A percentile compares a stretch with the other conserved stretches of the same genome.
phyloP scores from a whole-genome alignment of 2,888 invertebrate genomes.

The Limnephilus auricula region DNA sequence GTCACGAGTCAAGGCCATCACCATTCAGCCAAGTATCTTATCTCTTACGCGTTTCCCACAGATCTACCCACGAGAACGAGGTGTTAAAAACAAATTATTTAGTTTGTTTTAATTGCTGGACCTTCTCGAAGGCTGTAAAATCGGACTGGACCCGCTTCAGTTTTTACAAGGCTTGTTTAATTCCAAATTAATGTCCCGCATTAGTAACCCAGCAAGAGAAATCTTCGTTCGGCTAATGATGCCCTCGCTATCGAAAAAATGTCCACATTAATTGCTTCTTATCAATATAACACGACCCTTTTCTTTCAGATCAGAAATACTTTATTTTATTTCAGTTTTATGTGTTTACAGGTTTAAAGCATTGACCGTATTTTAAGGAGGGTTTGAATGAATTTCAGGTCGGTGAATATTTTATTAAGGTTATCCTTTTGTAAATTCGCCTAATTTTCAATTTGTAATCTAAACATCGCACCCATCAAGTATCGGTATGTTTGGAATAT shows the following conservation, averaged over 20 bases:
- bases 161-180: conserved; percentile 43
- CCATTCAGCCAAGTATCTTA: not conserved
- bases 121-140: not conserved
- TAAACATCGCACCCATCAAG: not conserved
- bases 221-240: conserved; percentile 20
- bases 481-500: not conserved
- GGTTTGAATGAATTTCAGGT: not conserved
- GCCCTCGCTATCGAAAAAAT: conserved; percentile 22
- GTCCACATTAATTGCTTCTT: conserved; percentile 42
- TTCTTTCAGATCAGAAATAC: conserved; percentile 27
- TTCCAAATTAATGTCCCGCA: conserved; percentile 57
- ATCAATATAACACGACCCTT: conserved; percentile 21
- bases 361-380: not conserved
- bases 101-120: conserved; percentile 19
- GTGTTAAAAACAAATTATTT: conserved; percentile 21
- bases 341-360: not conserved
- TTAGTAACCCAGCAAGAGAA: conserved; percentile 44
- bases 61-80: not conserved
- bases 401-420: not conserved
- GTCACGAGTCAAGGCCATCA: not conserved
- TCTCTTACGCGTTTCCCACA: conserved; percentile 2
- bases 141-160: not conserved
- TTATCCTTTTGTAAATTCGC: not conserved
- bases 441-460: not conserved
- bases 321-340: conserved; percentile 12